Evolutionary conservation across 2,113 vertebrate genomes (phyloP).

Genomic region (Acanthisitta chloris): DNA sequence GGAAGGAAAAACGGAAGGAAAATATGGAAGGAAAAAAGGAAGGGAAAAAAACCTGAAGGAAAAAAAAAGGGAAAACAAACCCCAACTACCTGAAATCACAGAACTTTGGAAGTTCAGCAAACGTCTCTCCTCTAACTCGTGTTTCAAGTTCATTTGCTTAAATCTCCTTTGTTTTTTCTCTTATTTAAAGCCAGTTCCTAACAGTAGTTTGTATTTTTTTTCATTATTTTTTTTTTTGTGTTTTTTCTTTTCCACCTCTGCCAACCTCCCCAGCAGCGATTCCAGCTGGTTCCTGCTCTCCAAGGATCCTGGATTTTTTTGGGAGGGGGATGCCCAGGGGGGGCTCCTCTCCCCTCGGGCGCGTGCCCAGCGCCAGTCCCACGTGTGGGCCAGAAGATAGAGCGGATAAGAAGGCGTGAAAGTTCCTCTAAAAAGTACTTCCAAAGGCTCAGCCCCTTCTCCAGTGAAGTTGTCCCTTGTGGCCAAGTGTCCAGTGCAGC

Average conservation of each 20-base stretch:
- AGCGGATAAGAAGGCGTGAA: conserved; percentile 75
- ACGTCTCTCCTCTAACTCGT: conserved; percentile 47
- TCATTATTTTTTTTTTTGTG: background rate
- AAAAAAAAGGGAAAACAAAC: background rate
- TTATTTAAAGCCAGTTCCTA: conserved; percentile 60
- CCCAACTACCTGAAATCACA: conserved; percentile 64
- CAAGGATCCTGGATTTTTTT: background rate
- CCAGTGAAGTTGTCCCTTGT: conserved; percentile 52
- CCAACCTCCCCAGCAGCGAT: conserved; percentile 11
- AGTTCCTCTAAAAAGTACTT: conserved; percentile 73
- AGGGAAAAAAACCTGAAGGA: no score
- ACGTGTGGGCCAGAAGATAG: background rate
- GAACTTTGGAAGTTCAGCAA: conserved; percentile 67
- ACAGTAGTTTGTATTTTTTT: conserved; percentile 23
- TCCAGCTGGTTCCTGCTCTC: conserved; percentile 35
- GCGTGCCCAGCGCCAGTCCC: conserved; percentile 76
- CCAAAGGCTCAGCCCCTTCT: conserved; percentile 76
- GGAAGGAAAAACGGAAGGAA: no score
- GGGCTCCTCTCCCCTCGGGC: no score
- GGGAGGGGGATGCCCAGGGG: no score
- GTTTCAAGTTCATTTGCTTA: background rate
- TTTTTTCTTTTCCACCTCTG: conserved; percentile 3
- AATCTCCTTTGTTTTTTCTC: background rate
- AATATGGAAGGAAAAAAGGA: no score
- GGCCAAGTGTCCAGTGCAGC: no score